Percentiles rank a stretch among this genome's conserved stretches.
These are phyloP conservation scores for Euplexia lucipara DNA, from an alignment of 2,888 invertebrate genomes.

Conservation along the genomic window DNA sequence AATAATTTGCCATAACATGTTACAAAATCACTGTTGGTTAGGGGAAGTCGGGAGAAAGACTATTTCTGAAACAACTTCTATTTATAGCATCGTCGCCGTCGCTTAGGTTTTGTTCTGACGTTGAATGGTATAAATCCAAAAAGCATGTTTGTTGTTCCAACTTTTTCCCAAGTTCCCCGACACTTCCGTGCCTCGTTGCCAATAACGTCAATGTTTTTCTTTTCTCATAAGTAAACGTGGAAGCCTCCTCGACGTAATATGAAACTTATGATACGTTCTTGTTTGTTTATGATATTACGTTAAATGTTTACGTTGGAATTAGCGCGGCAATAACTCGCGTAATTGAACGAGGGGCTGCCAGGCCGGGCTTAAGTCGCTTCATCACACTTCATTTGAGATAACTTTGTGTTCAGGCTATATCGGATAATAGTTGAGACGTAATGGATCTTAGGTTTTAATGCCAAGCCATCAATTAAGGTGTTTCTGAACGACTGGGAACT, in stretches of 20 bases:
- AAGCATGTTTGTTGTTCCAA: slow-evolving; percentile 3
- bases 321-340: slow-evolving; percentile 47
- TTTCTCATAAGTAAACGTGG: slow-evolving; percentile 18
- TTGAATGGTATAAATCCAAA: background rate
- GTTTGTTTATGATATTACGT: slow-evolving; percentile 50
- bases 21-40: slow-evolving; percentile 1
- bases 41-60: background rate
- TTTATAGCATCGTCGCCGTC: background rate
- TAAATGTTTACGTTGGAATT: slow-evolving; percentile 54
- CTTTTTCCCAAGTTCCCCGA: background rate
- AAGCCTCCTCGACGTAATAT: slow-evolving; percentile 15
- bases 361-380: slow-evolving; percentile 29
- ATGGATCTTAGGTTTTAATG: slow-evolving; percentile 7
- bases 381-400: slow-evolving; percentile 36
- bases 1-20: slow-evolving; percentile 4
- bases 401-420: slow-evolving; percentile 31
- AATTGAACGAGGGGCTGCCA: slow-evolving; percentile 45
- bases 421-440: background rate
- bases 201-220: slow-evolving; percentile 35
- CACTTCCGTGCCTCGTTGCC: slow-evolving; percentile 6
- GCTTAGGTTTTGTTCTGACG: background rate
- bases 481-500: slow-evolving; percentile 4
- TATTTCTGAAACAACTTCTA: background rate
- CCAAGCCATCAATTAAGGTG: slow-evolving; percentile 1
- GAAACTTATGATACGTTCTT: slow-evolving; percentile 37